phyloP scores from a whole-genome alignment of 35 echinoderm and acorn worm species.

The Diadema setosum region DNA sequence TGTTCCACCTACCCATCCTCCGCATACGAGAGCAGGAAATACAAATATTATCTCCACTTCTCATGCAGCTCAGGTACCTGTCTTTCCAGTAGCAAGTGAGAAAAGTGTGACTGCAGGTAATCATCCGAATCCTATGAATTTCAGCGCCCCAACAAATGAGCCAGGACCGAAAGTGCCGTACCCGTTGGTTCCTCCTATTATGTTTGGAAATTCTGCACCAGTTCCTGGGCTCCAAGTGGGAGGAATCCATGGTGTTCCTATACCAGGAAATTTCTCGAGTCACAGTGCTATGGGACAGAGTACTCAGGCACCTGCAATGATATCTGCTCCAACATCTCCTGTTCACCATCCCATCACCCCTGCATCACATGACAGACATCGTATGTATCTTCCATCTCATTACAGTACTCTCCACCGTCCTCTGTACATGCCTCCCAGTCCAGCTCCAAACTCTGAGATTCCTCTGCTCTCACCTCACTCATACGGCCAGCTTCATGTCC shows the following conservation, averaged over 20 bases:
- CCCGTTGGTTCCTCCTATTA: conserved; percentile 52
- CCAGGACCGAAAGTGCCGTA: conserved; percentile 16
- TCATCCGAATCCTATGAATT: conserved; percentile 18
- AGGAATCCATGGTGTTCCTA: conserved; percentile 42
- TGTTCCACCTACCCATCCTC: no score
- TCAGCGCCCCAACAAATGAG: conserved; percentile 3
- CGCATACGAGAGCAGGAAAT: no score
- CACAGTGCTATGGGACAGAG: conserved; percentile 34
- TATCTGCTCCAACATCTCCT: conserved; percentile 38
- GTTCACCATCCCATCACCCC: conserved; percentile 12
- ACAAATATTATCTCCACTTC: neutral
- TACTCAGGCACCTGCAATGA: neutral
- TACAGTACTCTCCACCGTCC: conserved; percentile 73
- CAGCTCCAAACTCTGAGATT: conserved; percentile 56
- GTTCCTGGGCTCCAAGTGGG: conserved; percentile 20
- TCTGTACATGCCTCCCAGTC: conserved; percentile 75
- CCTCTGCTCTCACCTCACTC: conserved; percentile 77
- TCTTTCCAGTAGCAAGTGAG: neutral
- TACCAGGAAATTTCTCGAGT: conserved; percentile 3
- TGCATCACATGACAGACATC: conserved; percentile 49
- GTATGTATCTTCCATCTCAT: conserved; percentile 71
- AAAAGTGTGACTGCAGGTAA: no score
- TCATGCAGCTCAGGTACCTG: neutral
- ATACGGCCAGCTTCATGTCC: conserved; percentile 74
- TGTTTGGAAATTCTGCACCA: conserved; percentile 58